A percentile compares a stretch with the other conserved stretches of the same genome.
These are phyloP conservation scores for Prochilodus magdalenae DNA, from an alignment of 2,113 vertebrate species.

Conservation along the genomic window DNA sequence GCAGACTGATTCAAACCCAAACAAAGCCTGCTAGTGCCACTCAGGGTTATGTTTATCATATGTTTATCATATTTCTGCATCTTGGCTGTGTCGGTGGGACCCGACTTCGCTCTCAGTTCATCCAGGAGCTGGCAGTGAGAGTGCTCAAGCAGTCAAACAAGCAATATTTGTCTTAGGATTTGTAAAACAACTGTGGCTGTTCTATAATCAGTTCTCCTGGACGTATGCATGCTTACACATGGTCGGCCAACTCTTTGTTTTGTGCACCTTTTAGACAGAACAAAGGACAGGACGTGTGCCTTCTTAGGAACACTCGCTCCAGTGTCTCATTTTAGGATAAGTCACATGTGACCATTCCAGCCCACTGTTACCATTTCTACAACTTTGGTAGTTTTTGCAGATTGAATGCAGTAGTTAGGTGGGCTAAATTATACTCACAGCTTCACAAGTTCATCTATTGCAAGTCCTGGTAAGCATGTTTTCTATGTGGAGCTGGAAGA, in stretches of 20 bases:
- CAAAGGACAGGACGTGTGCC: neutral
- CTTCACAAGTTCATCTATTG: no score
- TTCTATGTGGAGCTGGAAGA: no score
- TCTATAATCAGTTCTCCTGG: neutral
- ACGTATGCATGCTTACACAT: neutral
- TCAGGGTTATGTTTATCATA: constrained; percentile 60
- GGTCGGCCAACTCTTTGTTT: neutral
- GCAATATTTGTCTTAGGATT: constrained; percentile 26
- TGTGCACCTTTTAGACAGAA: constrained; percentile 21
- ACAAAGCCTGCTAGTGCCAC: constrained; percentile 54
- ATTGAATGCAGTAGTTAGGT: no score
- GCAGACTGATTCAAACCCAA: constrained; percentile 50
- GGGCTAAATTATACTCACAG: no score
- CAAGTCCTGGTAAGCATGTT: no score
- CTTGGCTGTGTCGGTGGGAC: neutral
- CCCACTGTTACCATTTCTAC: no score
- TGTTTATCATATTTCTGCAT: constrained; percentile 16
- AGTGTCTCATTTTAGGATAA: neutral
- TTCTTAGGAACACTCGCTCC: neutral
- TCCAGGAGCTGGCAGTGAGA: neutral
- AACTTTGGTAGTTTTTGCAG: no score
- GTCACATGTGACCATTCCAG: no score
- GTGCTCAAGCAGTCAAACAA: neutral
- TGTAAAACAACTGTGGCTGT: neutral
- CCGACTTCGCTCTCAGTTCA: neutral